Evolutionary conservation across 2,113 vertebrate genomes (phyloP), one percentile per base, ranked within the genome.

Genomic region (Ptilorrhoa leucosticta): DNA sequence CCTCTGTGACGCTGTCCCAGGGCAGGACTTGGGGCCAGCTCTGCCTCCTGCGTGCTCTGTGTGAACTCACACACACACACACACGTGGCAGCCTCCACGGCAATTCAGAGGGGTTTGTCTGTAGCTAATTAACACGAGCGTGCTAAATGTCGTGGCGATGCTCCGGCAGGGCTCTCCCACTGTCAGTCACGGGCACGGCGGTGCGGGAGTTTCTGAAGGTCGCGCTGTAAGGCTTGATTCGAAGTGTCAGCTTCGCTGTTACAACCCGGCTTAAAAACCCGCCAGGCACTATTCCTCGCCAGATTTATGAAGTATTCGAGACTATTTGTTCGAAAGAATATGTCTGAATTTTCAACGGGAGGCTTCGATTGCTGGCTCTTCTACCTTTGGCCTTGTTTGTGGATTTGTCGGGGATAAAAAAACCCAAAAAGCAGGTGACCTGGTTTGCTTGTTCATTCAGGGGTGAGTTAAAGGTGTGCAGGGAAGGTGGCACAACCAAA

Each of bases 1-100:
- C 22, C 16, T 39, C 28, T 1, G 2, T 33, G 51, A 5, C 0
- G 0, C 7, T 11, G 31, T 66, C 61, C 20, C 44, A 0, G 2
- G 18, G 3, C 44, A 58, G 39, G 10, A 0, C 17, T 4, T 3
- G 61, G 73, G 11, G 23, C 50, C 39, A 10, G n/a, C 7, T 58
- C 31, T 54, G 85, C 37, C 72, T 71, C 53, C 82, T 6, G 37
- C 30, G 47, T 27, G 79, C 68, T 76, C 31, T 47, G 35, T 56
- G 31, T 1, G 5, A 39, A 17, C 61, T 22, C 39, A 13, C 54
- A n/a, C 15, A 23, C 39, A 53, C 40, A 39, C 75, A 27, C 71
- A 30, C 40, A 3, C 33, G 39, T 28, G 73, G 64, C 80, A 90
- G 33, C 92, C 89, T 94, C 83, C 94, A 30, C 2, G 8, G 79